Conservation (phyloP, 2,797 vertebrate genomes). For the Mus spretus region DNA sequence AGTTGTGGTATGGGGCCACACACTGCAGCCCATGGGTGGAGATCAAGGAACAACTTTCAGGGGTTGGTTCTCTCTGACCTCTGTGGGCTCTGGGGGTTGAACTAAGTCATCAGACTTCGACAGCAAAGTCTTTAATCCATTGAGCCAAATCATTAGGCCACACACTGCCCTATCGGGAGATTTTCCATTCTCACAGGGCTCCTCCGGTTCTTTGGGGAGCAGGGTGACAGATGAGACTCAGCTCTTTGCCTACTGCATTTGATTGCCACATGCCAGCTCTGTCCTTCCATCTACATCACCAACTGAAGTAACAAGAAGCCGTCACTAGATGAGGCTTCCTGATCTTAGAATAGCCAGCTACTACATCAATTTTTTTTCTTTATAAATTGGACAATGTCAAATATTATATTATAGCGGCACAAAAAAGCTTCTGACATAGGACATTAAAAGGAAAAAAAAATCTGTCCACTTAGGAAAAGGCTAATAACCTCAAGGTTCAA, state of each 20-base stretch:
- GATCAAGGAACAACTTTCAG: background rate
- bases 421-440: background rate
- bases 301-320: background rate
- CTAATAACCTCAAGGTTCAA: background rate
- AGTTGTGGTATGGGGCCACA: background rate
- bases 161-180: background rate
- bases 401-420: background rate
- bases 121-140: background rate
- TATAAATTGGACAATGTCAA: background rate
- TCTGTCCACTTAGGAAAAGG: background rate
- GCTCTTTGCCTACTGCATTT: background rate
- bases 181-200: background rate
- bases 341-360: background rate
- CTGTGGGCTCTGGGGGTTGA: no score
- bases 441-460: conserved; percentile 7
- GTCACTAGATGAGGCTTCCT: background rate
- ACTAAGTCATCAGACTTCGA: background rate
- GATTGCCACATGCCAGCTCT: background rate
- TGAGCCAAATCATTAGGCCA: background rate
- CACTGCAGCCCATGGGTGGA: background rate
- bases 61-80: background rate
- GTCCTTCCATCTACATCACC: background rate
- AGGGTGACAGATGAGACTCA: background rate
- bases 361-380: background rate
- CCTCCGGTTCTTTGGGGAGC: background rate